phyloP scores from a whole-genome alignment of 1,140 invertebrate genomes.

The Leptopilina boulardi region DNA sequence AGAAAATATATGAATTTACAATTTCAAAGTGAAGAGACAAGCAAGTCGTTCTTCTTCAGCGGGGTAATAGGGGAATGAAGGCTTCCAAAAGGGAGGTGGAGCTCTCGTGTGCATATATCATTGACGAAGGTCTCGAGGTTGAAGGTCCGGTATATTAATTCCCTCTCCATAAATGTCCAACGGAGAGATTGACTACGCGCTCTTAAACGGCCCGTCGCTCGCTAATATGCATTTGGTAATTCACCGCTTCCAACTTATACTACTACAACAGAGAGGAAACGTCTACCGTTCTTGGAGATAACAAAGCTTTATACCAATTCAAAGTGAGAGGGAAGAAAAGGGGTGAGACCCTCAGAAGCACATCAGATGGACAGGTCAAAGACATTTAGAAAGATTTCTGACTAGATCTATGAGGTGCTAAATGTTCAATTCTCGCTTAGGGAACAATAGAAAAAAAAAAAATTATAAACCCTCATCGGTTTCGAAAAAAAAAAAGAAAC shows the following conservation, averaged over 20 bases:
- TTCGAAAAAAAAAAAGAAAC: background rate
- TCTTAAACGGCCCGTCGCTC: constrained; percentile 72
- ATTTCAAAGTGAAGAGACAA: background rate
- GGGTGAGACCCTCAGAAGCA: constrained; percentile 41
- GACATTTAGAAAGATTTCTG: constrained; percentile 35
- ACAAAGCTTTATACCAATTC: constrained; percentile 17
- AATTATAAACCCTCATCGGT: background rate
- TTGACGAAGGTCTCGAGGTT: constrained; percentile 67
- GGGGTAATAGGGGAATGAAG: constrained; percentile 42
- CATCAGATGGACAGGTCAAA: constrained; percentile 30
- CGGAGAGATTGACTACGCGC: constrained; percentile 74
- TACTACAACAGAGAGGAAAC: constrained; percentile 24
- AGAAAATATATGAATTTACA: background rate
- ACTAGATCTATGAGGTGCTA: constrained; percentile 42
- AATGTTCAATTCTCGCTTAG: constrained; percentile 31
- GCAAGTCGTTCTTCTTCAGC: background rate
- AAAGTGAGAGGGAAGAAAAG: too few relatives aligned
- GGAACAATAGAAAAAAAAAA: constrained; percentile 14
- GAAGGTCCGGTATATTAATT: constrained; percentile 76
- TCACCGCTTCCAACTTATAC: constrained; percentile 59
- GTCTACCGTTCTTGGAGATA: constrained; percentile 12
- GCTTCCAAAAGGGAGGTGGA: constrained; percentile 58
- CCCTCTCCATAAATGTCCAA: constrained; percentile 75
- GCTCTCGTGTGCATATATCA: constrained; percentile 72
- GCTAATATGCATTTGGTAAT: constrained; percentile 74